These are phyloP conservation scores for Agrotis exclamationis DNA, from an alignment of 2,888 invertebrate genomes.

Conservation along the genomic window DNA sequence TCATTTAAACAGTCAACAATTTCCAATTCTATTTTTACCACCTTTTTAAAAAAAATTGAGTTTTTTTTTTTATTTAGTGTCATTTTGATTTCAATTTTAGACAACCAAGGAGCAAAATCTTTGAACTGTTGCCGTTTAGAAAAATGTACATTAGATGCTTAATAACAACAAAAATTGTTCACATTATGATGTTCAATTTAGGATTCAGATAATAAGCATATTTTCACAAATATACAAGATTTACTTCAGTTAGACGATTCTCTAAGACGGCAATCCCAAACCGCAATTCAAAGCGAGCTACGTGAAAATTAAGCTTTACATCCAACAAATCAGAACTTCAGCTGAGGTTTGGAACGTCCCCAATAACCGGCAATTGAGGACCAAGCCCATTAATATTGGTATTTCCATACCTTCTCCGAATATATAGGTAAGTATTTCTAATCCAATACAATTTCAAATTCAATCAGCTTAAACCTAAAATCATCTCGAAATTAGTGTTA, in stretches of 20 bases:
- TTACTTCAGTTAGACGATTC: too few relatives aligned
- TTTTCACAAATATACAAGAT: not conserved
- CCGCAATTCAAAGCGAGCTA: not conserved
- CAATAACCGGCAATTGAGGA: not conserved
- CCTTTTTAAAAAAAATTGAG: too few relatives aligned
- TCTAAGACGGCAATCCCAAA: not conserved
- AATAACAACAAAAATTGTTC: too few relatives aligned
- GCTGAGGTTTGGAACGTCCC: not conserved
- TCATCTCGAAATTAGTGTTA: conserved; percentile 10
- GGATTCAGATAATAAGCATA: not conserved
- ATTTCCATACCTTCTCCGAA: conserved; percentile 7
- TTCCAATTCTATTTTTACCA: too few relatives aligned
- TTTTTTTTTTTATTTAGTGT: too few relatives aligned
- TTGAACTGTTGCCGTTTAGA: not conserved
- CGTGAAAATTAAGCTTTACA: not conserved
- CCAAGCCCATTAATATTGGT: conserved; percentile 7
- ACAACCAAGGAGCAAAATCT: not conserved
- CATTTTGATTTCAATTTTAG: not conserved
- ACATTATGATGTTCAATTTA: not conserved
- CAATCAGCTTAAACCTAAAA: conserved; percentile 5
- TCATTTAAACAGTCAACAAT: too few relatives aligned
- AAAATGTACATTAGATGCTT: not conserved
- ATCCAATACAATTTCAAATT: conserved; percentile 1
- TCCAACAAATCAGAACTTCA: conserved; percentile 11
- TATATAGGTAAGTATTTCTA: conserved; percentile 8